Evolutionary conservation across 2,797 vertebrate species (phyloP).

Genomic region (Calcarius lapponicus): DNA sequence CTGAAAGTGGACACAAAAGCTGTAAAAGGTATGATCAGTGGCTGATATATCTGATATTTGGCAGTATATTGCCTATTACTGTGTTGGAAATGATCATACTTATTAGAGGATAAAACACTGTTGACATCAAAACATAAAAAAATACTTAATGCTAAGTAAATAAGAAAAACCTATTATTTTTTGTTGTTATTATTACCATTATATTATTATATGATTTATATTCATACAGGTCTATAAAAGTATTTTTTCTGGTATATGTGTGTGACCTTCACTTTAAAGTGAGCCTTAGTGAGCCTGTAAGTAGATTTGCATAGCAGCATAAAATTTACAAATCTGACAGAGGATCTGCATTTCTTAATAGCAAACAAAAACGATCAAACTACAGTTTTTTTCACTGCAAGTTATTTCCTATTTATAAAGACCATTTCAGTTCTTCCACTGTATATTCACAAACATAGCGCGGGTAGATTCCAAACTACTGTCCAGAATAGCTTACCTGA

Average conservation of each 20-base stretch:
- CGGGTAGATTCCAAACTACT: neutral
- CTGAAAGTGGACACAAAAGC: slow-evolving; percentile 83
- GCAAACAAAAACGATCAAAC: neutral
- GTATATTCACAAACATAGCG: neutral
- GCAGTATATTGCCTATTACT: neutral
- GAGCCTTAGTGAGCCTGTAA: neutral
- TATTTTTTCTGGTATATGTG: neutral
- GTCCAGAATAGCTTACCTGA: neutral
- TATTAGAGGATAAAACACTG: neutral
- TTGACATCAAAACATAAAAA: neutral
- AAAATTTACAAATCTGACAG: neutral
- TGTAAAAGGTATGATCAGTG: slow-evolving; percentile 88
- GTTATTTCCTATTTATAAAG: neutral
- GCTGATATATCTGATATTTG: neutral
- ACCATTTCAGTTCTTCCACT: neutral
- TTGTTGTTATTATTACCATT: fast-evolving
- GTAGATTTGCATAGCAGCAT: neutral
- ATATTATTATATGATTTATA: neutral
- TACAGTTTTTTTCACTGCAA: fast-evolving
- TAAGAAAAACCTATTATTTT: neutral
- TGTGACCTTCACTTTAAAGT: neutral
- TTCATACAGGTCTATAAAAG: neutral
- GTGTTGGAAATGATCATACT: neutral
- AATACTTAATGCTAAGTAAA: neutral
- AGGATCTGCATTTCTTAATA: neutral